These are phyloP conservation scores for Macrophya alboannulata DNA, from an alignment of 2,888 invertebrate species.

Conservation along the genomic window DNA sequence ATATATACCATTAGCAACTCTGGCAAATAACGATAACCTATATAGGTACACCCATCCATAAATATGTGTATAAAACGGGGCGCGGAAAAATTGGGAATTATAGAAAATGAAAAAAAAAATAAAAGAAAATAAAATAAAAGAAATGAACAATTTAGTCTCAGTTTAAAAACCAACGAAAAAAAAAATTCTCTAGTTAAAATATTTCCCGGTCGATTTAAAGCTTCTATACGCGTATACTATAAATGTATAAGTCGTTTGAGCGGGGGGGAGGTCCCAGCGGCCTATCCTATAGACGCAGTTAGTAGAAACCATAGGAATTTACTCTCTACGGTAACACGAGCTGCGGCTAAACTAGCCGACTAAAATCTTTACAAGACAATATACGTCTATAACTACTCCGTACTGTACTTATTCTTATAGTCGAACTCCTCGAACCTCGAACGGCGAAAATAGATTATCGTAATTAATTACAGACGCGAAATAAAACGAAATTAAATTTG, in stretches of 20 bases:
- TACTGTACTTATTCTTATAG: too few relatives aligned
- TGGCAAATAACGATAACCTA: not conserved
- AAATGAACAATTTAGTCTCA: not conserved
- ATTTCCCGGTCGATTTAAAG: not conserved
- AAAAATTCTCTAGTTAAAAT: not conserved
- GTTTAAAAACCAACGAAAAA: not conserved
- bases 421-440: not conserved
- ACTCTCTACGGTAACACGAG: not conserved
- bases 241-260: not conserved
- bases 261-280: not conserved
- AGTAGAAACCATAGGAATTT: slow-evolving; percentile 40
- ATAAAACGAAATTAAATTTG: not conserved
- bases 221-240: not conserved
- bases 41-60: too few relatives aligned
- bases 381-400: not conserved
- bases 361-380: slow-evolving; percentile 3
- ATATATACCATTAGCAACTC: not conserved
- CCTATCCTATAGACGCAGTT: not conserved
- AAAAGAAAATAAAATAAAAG: not conserved
- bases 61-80: not conserved
- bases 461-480: not conserved
- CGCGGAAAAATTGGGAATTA: not conserved
- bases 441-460: not conserved
- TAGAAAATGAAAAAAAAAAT: not conserved
- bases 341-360: slow-evolving; percentile 11